Evolutionary conservation across 2,888 invertebrate species (phyloP), one percentile per base, ranked within the genome.

Genomic region (Strigamia crassipes): DNA sequence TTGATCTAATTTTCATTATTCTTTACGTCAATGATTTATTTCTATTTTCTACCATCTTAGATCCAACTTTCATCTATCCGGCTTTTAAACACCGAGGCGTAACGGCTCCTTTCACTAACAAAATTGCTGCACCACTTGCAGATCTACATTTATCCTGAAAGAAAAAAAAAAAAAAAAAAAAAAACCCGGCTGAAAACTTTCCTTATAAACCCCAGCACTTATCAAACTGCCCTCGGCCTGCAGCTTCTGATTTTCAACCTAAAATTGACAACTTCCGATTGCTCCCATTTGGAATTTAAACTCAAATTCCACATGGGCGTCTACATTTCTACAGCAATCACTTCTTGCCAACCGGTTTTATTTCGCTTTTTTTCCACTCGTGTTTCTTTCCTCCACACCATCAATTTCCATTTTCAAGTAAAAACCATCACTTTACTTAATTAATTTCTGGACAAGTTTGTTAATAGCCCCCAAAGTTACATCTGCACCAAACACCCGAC

Each of bases 401-500:
- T 56, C 56, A 56, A 56, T 56, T 56, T 56, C 18, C n/a, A 18
- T 56, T 56, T 56, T 18, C 18, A 18, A 15, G 13, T 12, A n/a
- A 56, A 56, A 56, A 38, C 38, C 18, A 21, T 56, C 56, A 21
- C 15, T 56, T 56, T 18, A 18, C 9, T 18, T 56, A 56, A 56
- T 56, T 56, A 56, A 56, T 56, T 56, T 46, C 18, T 56, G 21
- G 56, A 21, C 21, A 56, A 56, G 56, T 56, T 56, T 56, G 56
- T 56, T 56, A 56, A 56, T 56, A 56, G 21, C 56, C 56, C 18
- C 4, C 56, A 12, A 23, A 66, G 15, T 73, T 73, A n/a, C 73
- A 73, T 73, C 73, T 73, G 73, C 56, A 56, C 18, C n/a, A n/a
- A 56, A 9, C 5, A 56, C 73, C 27, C 27, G 73, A 73, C 73